Evolutionary conservation across 2,797 vertebrate genomes (phyloP).

Genomic region (Cyclopterus lumpus): DNA sequence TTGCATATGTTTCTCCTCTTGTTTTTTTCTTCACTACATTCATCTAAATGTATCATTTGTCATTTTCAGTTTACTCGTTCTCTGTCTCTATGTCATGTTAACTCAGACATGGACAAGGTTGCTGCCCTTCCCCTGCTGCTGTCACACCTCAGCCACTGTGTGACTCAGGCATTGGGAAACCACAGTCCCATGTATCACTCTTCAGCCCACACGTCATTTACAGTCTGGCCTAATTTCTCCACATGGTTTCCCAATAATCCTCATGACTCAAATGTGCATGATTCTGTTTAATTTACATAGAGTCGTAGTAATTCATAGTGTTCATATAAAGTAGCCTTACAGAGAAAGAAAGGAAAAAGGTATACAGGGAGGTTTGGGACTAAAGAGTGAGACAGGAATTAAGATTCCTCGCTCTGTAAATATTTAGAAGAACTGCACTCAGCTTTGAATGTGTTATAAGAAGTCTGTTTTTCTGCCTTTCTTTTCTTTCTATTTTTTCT

Average conservation of each 20-base stretch:
- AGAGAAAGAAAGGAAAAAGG: background rate
- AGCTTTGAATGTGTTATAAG: constrained; percentile 12
- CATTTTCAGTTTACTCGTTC: constrained; percentile 18
- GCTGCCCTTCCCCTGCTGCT: constrained; percentile 36
- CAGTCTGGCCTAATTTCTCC: constrained; percentile 29
- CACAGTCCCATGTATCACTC: constrained; percentile 32
- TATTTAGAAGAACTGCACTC: constrained; percentile 61
- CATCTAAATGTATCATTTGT: constrained; percentile 18
- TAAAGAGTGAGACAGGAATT: constrained; percentile 16
- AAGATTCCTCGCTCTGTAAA: constrained; percentile 58
- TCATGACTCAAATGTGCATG: constrained; percentile 24
- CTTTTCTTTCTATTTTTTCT: constrained; percentile 1
- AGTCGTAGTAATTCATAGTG: constrained; percentile 33
- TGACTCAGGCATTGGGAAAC: constrained; percentile 37
- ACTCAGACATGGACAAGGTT: constrained; percentile 16
- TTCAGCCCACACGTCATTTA: constrained; percentile 23
- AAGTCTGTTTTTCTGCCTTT: background rate
- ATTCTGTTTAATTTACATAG: constrained; percentile 36
- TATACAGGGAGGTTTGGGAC: background rate
- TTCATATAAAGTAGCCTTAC: constrained; percentile 22
- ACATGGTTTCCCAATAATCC: constrained; percentile 41
- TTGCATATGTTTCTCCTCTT: background rate
- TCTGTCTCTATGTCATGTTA: constrained; percentile 35
- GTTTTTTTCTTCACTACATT: background rate
- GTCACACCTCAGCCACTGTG: constrained; percentile 44